Evolutionary conservation across 2,113 vertebrate species (phyloP).

Genomic region (Mormyrus lacerda): DNA sequence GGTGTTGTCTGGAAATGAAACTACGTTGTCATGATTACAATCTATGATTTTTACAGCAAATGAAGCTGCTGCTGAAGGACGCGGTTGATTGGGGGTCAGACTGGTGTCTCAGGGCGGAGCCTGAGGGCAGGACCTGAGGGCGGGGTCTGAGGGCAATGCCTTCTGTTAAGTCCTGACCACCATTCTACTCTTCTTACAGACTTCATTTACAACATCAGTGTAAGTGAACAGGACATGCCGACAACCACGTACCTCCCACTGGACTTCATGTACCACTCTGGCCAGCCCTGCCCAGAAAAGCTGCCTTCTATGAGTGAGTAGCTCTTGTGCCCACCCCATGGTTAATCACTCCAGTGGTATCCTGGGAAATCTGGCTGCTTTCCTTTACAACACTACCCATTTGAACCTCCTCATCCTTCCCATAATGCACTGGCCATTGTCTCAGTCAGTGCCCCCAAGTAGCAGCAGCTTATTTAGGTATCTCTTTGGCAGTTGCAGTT

Average conservation of each 20-base stretch:
- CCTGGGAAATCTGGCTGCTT: not conserved
- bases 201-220: conserved; percentile 82
- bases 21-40: not conserved
- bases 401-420: too few species aligned
- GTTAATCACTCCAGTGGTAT: not conserved
- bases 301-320: conserved; percentile 95
- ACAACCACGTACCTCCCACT: conserved; percentile 86
- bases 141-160: not conserved
- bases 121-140: not conserved
- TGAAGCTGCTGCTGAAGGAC: not conserved
- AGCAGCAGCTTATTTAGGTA: too few species aligned
- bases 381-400: not conserved
- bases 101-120: too few species aligned
- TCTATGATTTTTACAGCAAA: not conserved
- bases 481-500: not conserved
- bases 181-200: conserved; percentile 53
- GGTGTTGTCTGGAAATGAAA: not conserved
- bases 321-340: not conserved
- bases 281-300: conserved; percentile 78
- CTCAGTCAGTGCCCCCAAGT: too few species aligned
- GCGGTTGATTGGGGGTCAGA: not conserved
- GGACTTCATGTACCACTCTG: conserved; percentile 84
- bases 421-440: too few species aligned
- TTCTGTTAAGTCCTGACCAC: not conserved
- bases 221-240: conserved; percentile 75